These are phyloP conservation scores for Agonopterix arenella DNA, from an alignment of 2,888 invertebrate genomes.

Conservation along the genomic window DNA sequence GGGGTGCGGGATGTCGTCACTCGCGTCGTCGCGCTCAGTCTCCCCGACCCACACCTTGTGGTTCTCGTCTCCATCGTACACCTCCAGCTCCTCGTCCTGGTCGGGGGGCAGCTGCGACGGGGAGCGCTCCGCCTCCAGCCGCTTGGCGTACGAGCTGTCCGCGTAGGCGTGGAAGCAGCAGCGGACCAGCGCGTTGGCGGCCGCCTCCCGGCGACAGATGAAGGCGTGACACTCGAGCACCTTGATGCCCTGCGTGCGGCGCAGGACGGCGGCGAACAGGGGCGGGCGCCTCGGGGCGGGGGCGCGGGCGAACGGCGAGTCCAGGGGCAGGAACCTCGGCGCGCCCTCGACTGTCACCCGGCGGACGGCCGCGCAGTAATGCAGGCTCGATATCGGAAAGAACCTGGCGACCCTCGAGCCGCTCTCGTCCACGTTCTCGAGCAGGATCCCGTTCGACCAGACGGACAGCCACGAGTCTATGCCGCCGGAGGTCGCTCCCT, in stretches of 20 bases:
- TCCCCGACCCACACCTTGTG: slow-evolving; percentile 96
- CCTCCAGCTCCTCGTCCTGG: slow-evolving; percentile 85
- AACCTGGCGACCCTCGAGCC: slow-evolving; percentile 95
- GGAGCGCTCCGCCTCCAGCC: slow-evolving; percentile 80
- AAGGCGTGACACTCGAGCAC: slow-evolving; percentile 99
- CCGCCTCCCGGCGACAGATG: slow-evolving; percentile 96
- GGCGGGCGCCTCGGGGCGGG: slow-evolving; percentile 97
- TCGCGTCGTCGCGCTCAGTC: slow-evolving; percentile 84
- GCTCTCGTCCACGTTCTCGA: slow-evolving; percentile 98
- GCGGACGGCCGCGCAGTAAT: slow-evolving; percentile 97
- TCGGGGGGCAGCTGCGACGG: slow-evolving; percentile 57
- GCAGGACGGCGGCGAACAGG: slow-evolving; percentile 96
- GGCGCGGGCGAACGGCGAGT: slow-evolving; percentile 96
- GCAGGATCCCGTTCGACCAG: slow-evolving; percentile 95
- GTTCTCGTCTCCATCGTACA: slow-evolving; percentile 94
- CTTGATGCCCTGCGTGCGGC: slow-evolving; percentile 97
- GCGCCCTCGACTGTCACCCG: slow-evolving; percentile 87
- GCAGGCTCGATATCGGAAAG: slow-evolving; percentile 96
- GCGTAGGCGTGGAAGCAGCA: slow-evolving; percentile 99
- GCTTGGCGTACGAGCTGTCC: slow-evolving; percentile 94
- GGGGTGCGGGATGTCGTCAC: slow-evolving; percentile 80
- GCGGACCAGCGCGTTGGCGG: slow-evolving; percentile 97
- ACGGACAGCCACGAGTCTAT: slow-evolving; percentile 98
- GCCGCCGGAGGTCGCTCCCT: slow-evolving; percentile 92
- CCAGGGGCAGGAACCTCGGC: slow-evolving; percentile 94